Evolutionary conservation across 2,797 vertebrate species (phyloP), one percentile per base, ranked within the genome.

Genomic region (Pangasius larnaudii): DNA sequence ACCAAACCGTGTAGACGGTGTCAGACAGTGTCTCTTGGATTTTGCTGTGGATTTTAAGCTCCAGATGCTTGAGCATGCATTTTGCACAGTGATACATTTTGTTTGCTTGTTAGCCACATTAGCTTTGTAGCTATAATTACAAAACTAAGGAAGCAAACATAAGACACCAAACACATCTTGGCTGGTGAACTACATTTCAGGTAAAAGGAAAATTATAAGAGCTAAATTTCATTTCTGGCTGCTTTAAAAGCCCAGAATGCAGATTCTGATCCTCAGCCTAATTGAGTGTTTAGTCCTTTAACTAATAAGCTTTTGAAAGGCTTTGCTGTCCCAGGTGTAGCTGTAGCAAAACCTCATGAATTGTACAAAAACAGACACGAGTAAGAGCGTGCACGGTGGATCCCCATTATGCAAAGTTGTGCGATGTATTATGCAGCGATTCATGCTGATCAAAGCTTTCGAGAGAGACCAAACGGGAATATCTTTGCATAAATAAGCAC

Each of bases 341-440:
- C 80, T 80, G 30, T n/a, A 10, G 79, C 51, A 19, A 71, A 72
- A 74, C 84, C 85, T 89, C 78, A 74, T 56, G 85, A 85, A 89
- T 85, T 51, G 72, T 72, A 86, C 84, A 42, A 88, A 90, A 90
- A 82, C 56, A 85, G 59, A 88, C 87, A 87, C 11, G 72, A 51
- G n/a, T 58, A 79, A 72, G 53, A 71, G 67, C 53, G 72, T 82
- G 79, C 88, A 79, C 19, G 30, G 80, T 86, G 79, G 81, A 75
- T 88, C 87, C 46, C 86, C 80, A 87, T 91, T 91, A 91, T 90
- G 91, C 91, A 87, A 86, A 91, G 84, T 71, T 89, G 85, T 75
- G 77, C 79, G 88, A 87, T 87, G 85, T 89, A 87, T 91, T 90
- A 89, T 88, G 85, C 79, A 88, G 86, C 27, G 33, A 89, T 88